Evolutionary conservation across 2,797 vertebrate genomes (phyloP).

Genomic region (Chaetodon trifasciatus): DNA sequence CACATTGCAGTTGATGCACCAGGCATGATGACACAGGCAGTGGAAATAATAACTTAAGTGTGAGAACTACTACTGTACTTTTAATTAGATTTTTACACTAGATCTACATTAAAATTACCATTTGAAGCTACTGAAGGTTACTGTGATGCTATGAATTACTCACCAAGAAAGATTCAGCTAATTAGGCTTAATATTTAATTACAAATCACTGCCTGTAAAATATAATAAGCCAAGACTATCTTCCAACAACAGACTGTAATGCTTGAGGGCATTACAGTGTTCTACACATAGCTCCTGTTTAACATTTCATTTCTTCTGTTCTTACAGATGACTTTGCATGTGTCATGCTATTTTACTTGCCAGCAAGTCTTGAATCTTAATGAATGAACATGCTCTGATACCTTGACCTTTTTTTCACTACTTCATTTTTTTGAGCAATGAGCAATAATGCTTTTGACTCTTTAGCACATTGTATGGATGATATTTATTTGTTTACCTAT

Average conservation of each 20-base stretch:
- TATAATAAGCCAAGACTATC: conserved; percentile 64
- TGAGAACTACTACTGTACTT: conserved; percentile 1
- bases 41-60: conserved; percentile 9
- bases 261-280: conserved; percentile 62
- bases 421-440: not conserved
- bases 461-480: not conserved
- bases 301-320: conserved; percentile 70
- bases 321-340: conserved; percentile 48
- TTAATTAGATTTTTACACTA: not conserved
- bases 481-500: conserved; percentile 14
- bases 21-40: not conserved
- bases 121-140: conserved; percentile 17
- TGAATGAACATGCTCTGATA: conserved; percentile 27
- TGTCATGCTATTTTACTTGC: conserved; percentile 38
- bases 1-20: not conserved
- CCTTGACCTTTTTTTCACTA: conserved; percentile 18
- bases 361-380: conserved; percentile 43
- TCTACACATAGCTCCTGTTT: conserved; percentile 63
- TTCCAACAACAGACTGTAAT: conserved; percentile 66
- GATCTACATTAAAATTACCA: not conserved
- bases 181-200: conserved; percentile 75
- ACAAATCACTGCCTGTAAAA: conserved; percentile 56
- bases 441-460: conserved; percentile 11
- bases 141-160: conserved; percentile 19
- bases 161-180: conserved; percentile 44